Base-by-base conservation (phyloP, 2,888 invertebrate species). In the Fragum whitleyi region DNA sequence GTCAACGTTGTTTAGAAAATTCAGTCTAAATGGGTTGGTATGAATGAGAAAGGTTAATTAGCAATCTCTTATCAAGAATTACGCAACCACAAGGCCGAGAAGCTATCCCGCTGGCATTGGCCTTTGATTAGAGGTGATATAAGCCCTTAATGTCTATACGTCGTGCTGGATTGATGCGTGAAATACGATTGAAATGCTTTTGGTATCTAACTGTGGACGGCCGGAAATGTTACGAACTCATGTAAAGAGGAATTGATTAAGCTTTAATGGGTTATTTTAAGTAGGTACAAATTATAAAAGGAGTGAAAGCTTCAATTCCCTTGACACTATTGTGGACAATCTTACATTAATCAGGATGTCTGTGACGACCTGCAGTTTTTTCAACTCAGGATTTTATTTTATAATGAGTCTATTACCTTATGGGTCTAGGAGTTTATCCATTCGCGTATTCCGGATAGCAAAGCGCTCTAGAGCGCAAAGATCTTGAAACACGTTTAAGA, bases 71-170 rank as follows among this genome's bases (percentile, higher is more conserved):
- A 62, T 62, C 62, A 62, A 62, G n/a, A 0, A 32, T 62, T 29
- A 36, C 62, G 9, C 28, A 62, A 62, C 21, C 1, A 36, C 62
- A 36, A 36, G 62, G 62, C n/a, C 5, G 14, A 9, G 28, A 36
- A 62, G 23, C 19, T 32, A 36, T 29, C 32, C 62, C 62, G 62
- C 67, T 53, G 57, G 42, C 21, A 53, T 71, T 61, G 51, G 21
- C 51, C 53, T 51, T 69, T 71, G 62, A 74, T 79, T 71, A 23
- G 7, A 70, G 67, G 79, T 74, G 79, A 71, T 74, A 47, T 77
- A 74, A 74, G 55, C 47, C 74, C 42, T 39, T 79, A 65, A 79
- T 79, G 36, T 11, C 32, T 62, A 28, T 62, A 62, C 36, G 7
- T 28, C 62, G 5, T 16, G n/a, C 14, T 19, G 36, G 62, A 62